phyloP scores from a whole-genome alignment of 1,140 invertebrate genomes.

The Nasonia longicornis region DNA sequence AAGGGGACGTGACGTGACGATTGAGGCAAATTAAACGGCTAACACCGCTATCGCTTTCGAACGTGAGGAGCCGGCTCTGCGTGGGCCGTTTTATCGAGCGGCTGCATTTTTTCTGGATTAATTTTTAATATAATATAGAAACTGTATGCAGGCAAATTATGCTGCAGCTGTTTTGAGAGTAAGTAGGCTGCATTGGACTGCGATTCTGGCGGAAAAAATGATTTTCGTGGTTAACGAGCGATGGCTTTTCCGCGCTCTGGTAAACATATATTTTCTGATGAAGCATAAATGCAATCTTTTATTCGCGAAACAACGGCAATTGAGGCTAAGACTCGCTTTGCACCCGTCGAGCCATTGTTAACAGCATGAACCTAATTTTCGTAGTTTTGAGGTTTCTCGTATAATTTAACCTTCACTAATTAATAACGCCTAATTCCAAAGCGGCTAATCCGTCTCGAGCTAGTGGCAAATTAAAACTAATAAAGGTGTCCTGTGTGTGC shows the following conservation, averaged over 20 bases:
- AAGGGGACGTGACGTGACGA: conserved; percentile 67
- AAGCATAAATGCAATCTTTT: not conserved
- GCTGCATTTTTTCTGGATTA: too few relatives aligned
- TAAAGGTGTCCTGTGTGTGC: not conserved
- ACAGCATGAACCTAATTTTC: not conserved
- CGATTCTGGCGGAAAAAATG: not conserved
- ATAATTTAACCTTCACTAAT: not conserved
- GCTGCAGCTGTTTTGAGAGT: too few relatives aligned
- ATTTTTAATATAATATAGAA: too few relatives aligned
- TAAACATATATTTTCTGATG: not conserved
- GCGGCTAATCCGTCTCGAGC: too few relatives aligned
- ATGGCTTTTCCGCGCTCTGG: not conserved
- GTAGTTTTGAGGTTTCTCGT: not conserved
- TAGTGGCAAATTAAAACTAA: not conserved
- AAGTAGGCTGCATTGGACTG: too few relatives aligned
- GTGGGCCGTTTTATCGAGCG: too few relatives aligned
- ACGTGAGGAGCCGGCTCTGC: too few relatives aligned
- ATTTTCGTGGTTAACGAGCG: not conserved
- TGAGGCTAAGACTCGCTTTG: not conserved
- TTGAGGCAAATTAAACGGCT: conserved; percentile 64
- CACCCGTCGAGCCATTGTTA: not conserved
- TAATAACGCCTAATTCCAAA: not conserved
- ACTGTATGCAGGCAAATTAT: too few relatives aligned
- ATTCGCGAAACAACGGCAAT: not conserved
- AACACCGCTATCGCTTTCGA: conserved; percentile 28